Evolutionary conservation across 2,113 vertebrate genomes (phyloP), one percentile per base, ranked within the genome.

Genomic region (Polyodon spathula): DNA sequence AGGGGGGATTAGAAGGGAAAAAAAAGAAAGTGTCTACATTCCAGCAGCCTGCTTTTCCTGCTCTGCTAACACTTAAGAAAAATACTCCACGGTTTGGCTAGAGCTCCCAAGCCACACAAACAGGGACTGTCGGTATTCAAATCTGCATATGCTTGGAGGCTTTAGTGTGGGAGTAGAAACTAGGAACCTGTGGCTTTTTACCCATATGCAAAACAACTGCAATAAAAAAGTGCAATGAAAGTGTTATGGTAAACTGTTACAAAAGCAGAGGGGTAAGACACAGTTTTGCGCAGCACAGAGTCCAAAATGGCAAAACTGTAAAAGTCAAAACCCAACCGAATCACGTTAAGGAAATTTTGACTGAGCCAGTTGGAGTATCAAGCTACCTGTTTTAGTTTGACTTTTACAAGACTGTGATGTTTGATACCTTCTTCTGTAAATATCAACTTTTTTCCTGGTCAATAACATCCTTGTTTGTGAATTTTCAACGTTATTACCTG

Each of bases 21-120:
- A 65, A 72, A 65, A 50, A 50, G 5, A n/a, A 59, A 63, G 56
- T 60, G 66, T 58, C 74, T 76, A 67, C 62, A 59, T 73, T 72
- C 65, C 67, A 52, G 68, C 63, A 69, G 40, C 59, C 67, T 43
- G 58, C 65, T 61, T 59, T 59, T 63, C 63, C 59, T 52, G 54
- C 68, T 65, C 63, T 58, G 56, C 58, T 60, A 67, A 60, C 67
- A 54, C 64, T 74, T 69, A 56, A 56, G 58, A 67, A 70, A 27
- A 71, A 62, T 56, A 59, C 51, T 60, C 62, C 44, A 61, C 54
- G 69, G 62, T 62, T 38, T 64, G 52, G 63, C 52, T 17, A 48
- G 42, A 37, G 37, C 40, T 43, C 55, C 59, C 42, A 44, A 48
- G 61, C 63, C 54, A 42, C 65, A 64, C 11, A 9, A 40, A 48